phyloP scores from a whole-genome alignment of 1,140 invertebrate species.

The Brachionus calyciflorus region DNA sequence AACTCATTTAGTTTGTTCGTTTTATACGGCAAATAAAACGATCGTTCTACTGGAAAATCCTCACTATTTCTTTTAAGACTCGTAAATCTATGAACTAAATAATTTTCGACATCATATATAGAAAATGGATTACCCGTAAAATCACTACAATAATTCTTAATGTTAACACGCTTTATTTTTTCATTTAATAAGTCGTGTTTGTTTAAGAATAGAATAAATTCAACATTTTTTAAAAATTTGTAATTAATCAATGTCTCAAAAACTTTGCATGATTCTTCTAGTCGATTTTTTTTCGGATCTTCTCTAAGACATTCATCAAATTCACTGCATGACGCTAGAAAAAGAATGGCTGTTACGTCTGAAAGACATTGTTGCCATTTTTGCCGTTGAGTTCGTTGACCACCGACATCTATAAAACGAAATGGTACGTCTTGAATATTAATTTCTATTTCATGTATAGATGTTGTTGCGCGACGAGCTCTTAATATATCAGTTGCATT shows the following conservation, averaged over 20 bases:
- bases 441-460: constrained; percentile 89
- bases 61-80: neutral
- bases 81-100: neutral
- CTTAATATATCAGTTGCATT: constrained; percentile 86
- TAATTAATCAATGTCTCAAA: constrained; percentile 65
- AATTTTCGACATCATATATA: neutral
- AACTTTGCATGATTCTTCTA: constrained; percentile 64
- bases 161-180: constrained; percentile 62
- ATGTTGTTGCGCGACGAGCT: constrained; percentile 88
- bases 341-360: constrained; percentile 79
- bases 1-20: neutral
- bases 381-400: constrained; percentile 86
- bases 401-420: constrained; percentile 66
- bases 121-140: constrained; percentile 64
- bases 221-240: constrained; percentile 63
- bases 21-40: neutral
- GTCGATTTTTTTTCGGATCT: constrained; percentile 71
- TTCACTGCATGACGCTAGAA: constrained; percentile 66
- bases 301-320: constrained; percentile 93
- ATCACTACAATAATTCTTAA: constrained; percentile 63
- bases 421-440: constrained; percentile 69
- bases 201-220: constrained; percentile 63
- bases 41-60: neutral
- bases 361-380: constrained; percentile 98
- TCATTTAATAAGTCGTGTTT: constrained; percentile 64